Base-by-base conservation (phyloP, 2,797 vertebrate genomes). In the Acridotheres tristis region DNA sequence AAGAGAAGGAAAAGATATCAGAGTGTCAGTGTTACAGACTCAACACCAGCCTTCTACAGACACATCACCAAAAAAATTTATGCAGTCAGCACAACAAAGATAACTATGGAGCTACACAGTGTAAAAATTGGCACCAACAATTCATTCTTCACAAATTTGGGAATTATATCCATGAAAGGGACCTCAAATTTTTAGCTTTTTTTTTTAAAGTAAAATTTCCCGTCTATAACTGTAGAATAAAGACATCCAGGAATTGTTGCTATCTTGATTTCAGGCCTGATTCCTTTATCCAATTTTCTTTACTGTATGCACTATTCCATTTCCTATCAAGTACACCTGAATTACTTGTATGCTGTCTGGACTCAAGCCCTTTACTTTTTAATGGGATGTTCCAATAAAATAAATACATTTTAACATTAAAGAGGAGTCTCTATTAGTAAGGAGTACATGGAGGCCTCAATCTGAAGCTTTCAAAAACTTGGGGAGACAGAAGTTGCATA, bases 41-140 rank as follows among this genome's bases (percentile, higher is more conserved):
- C 94, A 94, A 94, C 86, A 88, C 32, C 83, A 90, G 77, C 63
- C n/a, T 53, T 83, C 71, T 38, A 51, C 74, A 96, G 90, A 96
- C 76, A 91, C 66, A 95, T 86, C 71, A 77, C 79, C 38, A 59
- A 78, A 69, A 72, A 90, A 79, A 90, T 48, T 54, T 54, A 91
- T 0, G 0, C 38, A 67, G 85, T 94, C 83, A 96, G 95, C 93
- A 95, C 57, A 97, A 93, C 80, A 85, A 78, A 93, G 92, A 83
- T 85, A 95, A 89, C 76, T 74, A 16, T 15, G 53, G 78, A 94
- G 82, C 40, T 92, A 76, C 27, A 61, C 34, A 32, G 47, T 4
- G 2, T 88, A 78, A 92, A 69, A 94, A 75, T 4, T 29, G 36
- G 63, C 3, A 0, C 58, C 79, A 90, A 26, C 15, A 18, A 75